These are phyloP conservation scores for Corythaixoides concolor DNA, from an alignment of 2,113 vertebrate species.

Conservation along the genomic window DNA sequence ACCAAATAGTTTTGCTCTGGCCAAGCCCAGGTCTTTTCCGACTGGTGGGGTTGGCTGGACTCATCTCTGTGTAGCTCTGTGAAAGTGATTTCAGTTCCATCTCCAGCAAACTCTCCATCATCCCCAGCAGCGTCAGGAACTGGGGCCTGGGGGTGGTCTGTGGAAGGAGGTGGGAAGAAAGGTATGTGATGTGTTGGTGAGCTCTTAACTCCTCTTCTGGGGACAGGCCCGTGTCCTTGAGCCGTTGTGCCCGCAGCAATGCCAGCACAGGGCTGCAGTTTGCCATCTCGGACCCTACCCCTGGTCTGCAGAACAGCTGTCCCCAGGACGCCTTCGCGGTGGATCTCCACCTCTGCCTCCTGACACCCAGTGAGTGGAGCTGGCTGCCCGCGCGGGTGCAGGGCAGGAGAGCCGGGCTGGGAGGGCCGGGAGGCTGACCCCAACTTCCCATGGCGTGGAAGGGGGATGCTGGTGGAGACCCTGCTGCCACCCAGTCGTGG, in stretches of 20 bases:
- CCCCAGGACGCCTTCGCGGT: neutral
- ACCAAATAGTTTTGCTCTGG: neutral
- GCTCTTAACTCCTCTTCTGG: neutral
- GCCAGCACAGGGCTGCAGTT: neutral
- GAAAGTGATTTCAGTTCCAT: neutral
- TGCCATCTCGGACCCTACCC: neutral
- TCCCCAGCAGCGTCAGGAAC: neutral
- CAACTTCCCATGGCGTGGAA: neutral
- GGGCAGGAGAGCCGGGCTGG: neutral
- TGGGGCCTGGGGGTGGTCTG: neutral
- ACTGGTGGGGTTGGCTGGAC: neutral
- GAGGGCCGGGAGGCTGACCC: neutral
- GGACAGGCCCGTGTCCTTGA: neutral
- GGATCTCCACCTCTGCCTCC: conserved; percentile 23
- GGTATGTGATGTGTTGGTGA: neutral
- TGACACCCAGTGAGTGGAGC: neutral
- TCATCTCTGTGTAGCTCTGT: neutral
- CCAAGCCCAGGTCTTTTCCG: neutral
- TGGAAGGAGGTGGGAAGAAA: neutral
- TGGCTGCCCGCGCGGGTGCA: too few relatives aligned
- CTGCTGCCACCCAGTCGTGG: neutral
- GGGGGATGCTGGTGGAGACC: neutral
- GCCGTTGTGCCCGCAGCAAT: neutral
- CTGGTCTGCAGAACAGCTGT: conserved; percentile 13
- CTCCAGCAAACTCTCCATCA: neutral